Conservation (phyloP, 1,140 invertebrate species). For the Mamestra configurata region DNA sequence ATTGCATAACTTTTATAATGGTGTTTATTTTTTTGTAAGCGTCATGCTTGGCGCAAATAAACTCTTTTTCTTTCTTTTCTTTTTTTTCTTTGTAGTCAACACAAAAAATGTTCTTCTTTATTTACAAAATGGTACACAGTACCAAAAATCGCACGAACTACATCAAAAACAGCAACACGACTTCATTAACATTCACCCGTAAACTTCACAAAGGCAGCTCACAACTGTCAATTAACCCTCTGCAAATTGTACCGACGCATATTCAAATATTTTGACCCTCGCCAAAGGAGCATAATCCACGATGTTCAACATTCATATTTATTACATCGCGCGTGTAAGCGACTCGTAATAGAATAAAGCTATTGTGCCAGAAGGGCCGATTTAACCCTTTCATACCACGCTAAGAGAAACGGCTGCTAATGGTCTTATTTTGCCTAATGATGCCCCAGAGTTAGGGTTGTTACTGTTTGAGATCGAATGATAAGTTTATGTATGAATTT, state of each 20-base stretch:
- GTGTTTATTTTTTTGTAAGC: no score
- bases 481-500: constrained; percentile 85
- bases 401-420: constrained; percentile 87
- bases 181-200: constrained; percentile 55
- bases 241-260: constrained; percentile 82
- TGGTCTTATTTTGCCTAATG: constrained; percentile 87
- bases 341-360: constrained; percentile 84
- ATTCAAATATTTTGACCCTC: constrained; percentile 88
- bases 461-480: constrained; percentile 84
- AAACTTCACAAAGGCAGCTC: constrained; percentile 70
- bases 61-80: no score
- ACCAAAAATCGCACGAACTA: neutral
- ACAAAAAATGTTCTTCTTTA: no score
- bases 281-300: constrained; percentile 84
- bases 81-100: no score
- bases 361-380: constrained; percentile 81
- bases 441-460: constrained; percentile 78
- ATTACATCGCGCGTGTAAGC: constrained; percentile 86
- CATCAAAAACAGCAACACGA: constrained; percentile 21
- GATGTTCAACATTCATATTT: constrained; percentile 87
- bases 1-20: no score
- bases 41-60: no score
- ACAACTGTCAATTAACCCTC: constrained; percentile 83
- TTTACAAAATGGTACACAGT: neutral
- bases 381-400: constrained; percentile 83